Evolutionary conservation across 2,113 vertebrate species (phyloP).

Genomic region (Arenaria interpres): DNA sequence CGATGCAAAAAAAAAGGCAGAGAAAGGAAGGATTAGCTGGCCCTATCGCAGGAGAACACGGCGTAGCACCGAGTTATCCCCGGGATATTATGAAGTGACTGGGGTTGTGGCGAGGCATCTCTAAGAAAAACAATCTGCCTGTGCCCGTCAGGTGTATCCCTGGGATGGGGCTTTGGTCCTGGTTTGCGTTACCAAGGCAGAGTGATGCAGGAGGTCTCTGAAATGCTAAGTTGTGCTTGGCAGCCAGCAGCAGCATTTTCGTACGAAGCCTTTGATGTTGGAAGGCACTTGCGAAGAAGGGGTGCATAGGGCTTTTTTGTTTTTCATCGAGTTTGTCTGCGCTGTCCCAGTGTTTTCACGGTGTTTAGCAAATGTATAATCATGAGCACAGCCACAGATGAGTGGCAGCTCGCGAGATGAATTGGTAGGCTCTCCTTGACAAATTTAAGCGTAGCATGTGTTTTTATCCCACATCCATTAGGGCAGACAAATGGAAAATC

Average conservation of each 20-base stretch:
- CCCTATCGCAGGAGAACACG: background rate
- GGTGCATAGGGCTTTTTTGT: background rate
- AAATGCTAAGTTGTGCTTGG: background rate
- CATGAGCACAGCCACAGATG: background rate
- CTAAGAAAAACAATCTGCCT: background rate
- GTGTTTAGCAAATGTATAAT: constrained; percentile 16
- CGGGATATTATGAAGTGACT: background rate
- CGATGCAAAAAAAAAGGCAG: background rate
- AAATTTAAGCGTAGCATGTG: constrained; percentile 3
- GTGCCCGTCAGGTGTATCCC: background rate
- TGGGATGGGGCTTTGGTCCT: background rate
- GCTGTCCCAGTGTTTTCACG: constrained; percentile 8
- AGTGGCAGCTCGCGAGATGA: background rate
- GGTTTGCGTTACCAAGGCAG: background rate
- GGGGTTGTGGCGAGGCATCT: background rate
- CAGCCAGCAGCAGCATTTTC: background rate
- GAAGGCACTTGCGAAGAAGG: background rate
- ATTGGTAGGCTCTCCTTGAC: constrained; percentile 16
- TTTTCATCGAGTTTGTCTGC: background rate
- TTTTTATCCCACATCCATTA: constrained; percentile 28
- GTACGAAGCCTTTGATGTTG: background rate
- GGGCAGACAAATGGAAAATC: constrained; percentile 37
- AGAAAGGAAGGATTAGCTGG: constrained; percentile 1
- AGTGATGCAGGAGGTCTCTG: background rate
- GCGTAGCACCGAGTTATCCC: background rate